Evolutionary conservation across 2,113 vertebrate species (phyloP), one percentile per base, ranked within the genome.

Genomic region (Tylochromis polylepis): DNA sequence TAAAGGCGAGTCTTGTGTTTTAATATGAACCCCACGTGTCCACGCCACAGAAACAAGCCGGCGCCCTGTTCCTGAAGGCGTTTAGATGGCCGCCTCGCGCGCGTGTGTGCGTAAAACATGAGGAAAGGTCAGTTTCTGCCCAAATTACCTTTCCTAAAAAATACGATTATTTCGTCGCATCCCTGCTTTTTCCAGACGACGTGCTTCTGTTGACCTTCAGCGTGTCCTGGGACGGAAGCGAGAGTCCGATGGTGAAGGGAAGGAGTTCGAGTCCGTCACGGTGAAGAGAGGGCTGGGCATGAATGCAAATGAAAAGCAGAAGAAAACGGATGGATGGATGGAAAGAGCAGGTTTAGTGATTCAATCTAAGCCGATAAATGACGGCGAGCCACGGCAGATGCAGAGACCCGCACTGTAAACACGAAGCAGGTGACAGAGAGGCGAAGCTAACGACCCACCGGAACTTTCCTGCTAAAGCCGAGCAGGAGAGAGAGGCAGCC

Each of bases 1-100:
- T 80, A 92, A 93, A 93, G 83, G 81, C 65, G 24, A 56, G 43
- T 65, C 12, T 80, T 53, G 3, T 51, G 62, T 83, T 58, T 82
- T 49, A 75, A 51, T 51, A 75, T 20, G 70, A 75, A 29, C 10
- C 70, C 24, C 70, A 20, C 43, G 3, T 51, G 70, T 75, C 16
- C 70, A 2, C 10, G 9, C 43, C 43, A 75, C 16, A 12, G 10
- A 5, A 8, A 75, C 24, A 22, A 49, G 41, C 70, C 22, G 5
- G 38, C 3, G 1, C 9, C 3, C 70, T 7, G 43, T 7, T 49
- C 14, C 24, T 11, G 67, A 29, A 72, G 67, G 67, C 22, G 14
- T 72, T 49, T 11, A 72, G 43, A 75, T 11, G 41, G 43, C 0
- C 0, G 4, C 36, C 15, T 70, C 11, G 1, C 0, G 0, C 1